phyloP scores from a whole-genome alignment of 2,888 invertebrate species.

The Drosophila conformis region DNA sequence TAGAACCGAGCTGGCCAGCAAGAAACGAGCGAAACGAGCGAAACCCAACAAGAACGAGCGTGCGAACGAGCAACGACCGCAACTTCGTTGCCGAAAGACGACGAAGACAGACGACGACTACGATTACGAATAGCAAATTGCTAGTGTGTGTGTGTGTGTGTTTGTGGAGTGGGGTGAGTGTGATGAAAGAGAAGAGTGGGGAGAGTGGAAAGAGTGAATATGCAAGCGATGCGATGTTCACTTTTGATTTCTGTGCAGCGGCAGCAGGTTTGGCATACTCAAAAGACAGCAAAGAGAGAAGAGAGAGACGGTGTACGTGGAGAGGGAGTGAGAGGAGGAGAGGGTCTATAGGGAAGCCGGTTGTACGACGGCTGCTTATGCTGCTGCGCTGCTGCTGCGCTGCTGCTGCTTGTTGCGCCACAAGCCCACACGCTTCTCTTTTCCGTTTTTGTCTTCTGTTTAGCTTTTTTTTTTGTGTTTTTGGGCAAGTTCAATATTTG shows the following conservation, averaged over 20 bases:
- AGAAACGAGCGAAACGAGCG: slow-evolving; percentile 73
- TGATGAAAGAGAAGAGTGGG: not conserved
- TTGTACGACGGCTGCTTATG: slow-evolving; percentile 32
- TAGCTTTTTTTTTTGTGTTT: slow-evolving; percentile 8
- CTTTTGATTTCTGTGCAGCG: slow-evolving; percentile 80
- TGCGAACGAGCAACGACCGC: slow-evolving; percentile 61
- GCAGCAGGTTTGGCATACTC: slow-evolving; percentile 73
- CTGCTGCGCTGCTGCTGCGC: slow-evolving; percentile 10
- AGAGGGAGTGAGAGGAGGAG: not conserved
- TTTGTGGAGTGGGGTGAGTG: not conserved
- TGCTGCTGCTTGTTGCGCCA: slow-evolving; percentile 56
- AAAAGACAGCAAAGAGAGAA: not conserved
- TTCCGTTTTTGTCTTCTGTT: slow-evolving; percentile 13
- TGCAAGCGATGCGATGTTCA: slow-evolving; percentile 74
- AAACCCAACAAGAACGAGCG: slow-evolving; percentile 74
- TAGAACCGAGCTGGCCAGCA: slow-evolving; percentile 74
- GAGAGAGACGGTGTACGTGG: not conserved
- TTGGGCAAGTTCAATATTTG: slow-evolving; percentile 57
- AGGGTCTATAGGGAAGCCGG: slow-evolving; percentile 50
- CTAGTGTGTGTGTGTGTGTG: not conserved
- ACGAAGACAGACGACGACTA: slow-evolving; percentile 22
- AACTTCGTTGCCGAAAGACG: slow-evolving; percentile 40
- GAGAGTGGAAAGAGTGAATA: slow-evolving; percentile 15
- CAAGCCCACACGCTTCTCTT: slow-evolving; percentile 53
- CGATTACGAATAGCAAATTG: slow-evolving; percentile 19